Evolutionary conservation across 2,888 invertebrate species (phyloP), one percentile per base, ranked within the genome.

Genomic region (Sesia bembeciformis): DNA sequence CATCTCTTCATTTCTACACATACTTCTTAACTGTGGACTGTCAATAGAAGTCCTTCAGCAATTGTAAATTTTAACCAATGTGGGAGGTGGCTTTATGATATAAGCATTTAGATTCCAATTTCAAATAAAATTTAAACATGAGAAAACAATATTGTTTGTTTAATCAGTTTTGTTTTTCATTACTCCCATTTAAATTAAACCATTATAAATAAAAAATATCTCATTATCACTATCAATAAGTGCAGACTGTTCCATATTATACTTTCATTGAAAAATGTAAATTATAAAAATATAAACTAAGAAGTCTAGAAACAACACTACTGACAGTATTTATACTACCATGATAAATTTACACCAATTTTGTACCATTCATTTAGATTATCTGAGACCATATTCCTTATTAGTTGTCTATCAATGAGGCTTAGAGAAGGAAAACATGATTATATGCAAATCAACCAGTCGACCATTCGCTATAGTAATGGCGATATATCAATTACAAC

Each of bases 1-100:
- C 70, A 70, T 67, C 78, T 85, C 87, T 83, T 87, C 88, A 88
- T 88, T 74, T 77, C 82, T 86, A 87, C 67, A 81, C 88, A 88
- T 87, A 84, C 81, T 85, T 84, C 81, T 78, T 65, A 79, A 81
- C 84, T 81, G 81, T 70, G 76, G 80, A 83, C 83, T 83, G 78
- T 69, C 70, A 78, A 81, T 74, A 72, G 68, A 50, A 60, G 76
- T 76, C 80, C 80, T 70, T 76, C 66, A 72, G 72, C 63, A 68
- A 39, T 50, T 39, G 38, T 7, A 23, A 23, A 23, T 23, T 23
- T 23, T 23, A 23, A 23, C 23, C 23, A 23, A 2, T 23, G 23
- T 23, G 23, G 23, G 23, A 23, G 23, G 23, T 23, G 23, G 23
- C 23, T 23, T 23, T 23, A 23, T 23, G 23, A 23, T 23, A 23